Base-by-base conservation (phyloP, 2,888 invertebrate species). In the Tryphoninae sp. region DNA sequence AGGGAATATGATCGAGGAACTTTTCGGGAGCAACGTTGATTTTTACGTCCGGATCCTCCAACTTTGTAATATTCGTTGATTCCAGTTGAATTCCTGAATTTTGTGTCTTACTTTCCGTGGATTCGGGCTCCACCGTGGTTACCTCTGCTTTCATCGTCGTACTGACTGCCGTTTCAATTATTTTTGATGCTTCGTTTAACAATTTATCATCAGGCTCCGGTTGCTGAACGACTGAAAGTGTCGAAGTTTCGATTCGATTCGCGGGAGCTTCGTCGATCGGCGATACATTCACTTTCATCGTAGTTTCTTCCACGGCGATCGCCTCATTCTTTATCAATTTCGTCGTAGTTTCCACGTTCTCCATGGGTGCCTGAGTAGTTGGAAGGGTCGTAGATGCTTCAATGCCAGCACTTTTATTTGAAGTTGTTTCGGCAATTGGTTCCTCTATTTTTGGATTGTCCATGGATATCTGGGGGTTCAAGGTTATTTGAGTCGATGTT, bases 11-110 rank as follows among this genome's bases (percentile, higher is more conserved):
- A 11, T 55, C 73, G 2, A 80, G 53, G 9, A 64, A 71, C 26
- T 65, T 82, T 83, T 86, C 86, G n/a, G 86, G 81, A 65, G 83
- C 83, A 53, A 78, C 23, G 11, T 86, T 86, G 22, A 86, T 83
- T 49, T 80, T 80, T 3, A 85, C 85, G 22, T 85, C 78, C 0
- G 85, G 80, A 23, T 71, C 13, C 74, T 87, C 86, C 2, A 84
- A 80, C 55, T 85, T 84, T 23, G 80, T 81, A 13, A 82, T 76
- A 78, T 83, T 85, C 1, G 65, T 73, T 7, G 78, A 33, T 71
- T 72, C 59, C 13, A 9, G 13, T 1, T 23, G 42, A 53, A 33
- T 59, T 19, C 23, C 49, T 4, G 75, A 45, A 7, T 1, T 33
- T 64, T 76, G 67, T 0, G 64, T 78, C 51, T 61, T 71, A 23